Base-by-base conservation (phyloP, 92 coral and sea anemone species). In the Desmophyllum pertusum region DNA sequence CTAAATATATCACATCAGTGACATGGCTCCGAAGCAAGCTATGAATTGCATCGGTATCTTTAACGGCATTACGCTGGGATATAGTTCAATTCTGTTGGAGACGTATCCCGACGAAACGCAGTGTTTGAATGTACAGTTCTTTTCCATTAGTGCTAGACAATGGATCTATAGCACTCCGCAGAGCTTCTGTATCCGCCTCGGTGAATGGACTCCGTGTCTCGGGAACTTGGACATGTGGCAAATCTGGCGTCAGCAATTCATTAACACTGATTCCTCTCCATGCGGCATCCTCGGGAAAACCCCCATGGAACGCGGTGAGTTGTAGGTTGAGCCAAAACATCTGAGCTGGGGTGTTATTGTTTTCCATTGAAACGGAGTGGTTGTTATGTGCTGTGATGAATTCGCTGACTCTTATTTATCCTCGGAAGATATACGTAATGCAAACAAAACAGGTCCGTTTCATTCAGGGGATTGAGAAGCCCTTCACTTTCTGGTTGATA, bases 311-410 rank as follows among this genome's bases (percentile, higher is more conserved):
- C 7, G 79, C 86, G 31, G 85, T 78, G 59, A 89, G 66, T 40
- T 62, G 85, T 9, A 84, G 68, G 67, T 89, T 78, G 19, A 75
- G 42, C 43, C 38, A 84, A 70, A 84, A 89, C 37, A 89, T 64
- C 77, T 89, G 92, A n/a, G 84, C 89, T 25, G 89, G 89, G 51
- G 89, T 83, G 35, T 84, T 57, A 63, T 64, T 79, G 62, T 77
- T 76, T 72, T 85, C 90, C 11, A 90, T 90, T 7, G 90, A 90
- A 36, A 90, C 79, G 66, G 51, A 73, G 70, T 90, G 93, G 39
- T 84, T 76, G 74, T 90, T 90, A 65, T 88, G 93, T 19, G 93
- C 90, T 61, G 77, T 37, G 35, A 90, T 75, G 78, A 78, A 90
- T 63, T 86, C 90, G 33, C 80, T 41, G 70, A 86, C 80, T 77